These are phyloP conservation scores for Sipha maydis DNA, from an alignment of 2,888 invertebrate species.

Conservation along the genomic window DNA sequence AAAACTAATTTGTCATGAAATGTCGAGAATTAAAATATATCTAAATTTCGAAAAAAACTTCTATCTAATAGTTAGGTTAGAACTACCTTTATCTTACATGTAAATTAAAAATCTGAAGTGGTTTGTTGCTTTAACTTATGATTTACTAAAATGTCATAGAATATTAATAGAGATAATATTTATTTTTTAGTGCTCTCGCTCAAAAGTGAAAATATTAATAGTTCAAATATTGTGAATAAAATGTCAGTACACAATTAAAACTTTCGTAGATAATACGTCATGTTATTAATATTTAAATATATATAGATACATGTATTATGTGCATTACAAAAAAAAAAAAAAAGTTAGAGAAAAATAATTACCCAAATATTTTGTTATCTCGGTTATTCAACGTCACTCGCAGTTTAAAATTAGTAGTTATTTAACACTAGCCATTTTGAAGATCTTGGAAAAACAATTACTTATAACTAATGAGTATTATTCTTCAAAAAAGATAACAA, in stretches of 20 bases:
- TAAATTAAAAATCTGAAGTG: not conserved
- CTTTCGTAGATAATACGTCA: not conserved
- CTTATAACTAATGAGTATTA: not conserved
- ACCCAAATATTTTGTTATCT: not conserved
- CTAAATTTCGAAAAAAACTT: not conserved
- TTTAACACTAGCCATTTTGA: not conserved
- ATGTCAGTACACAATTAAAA: not conserved
- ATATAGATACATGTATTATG: too few species aligned
- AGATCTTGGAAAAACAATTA: not conserved
- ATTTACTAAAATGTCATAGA: not conserved
- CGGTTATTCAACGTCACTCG: not conserved
- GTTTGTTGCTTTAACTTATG: not conserved
- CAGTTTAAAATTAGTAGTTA: not conserved
- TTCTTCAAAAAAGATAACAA: not conserved
- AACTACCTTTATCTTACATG: not conserved
- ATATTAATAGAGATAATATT: not conserved
- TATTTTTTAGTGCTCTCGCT: too few species aligned
- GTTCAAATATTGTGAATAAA: not conserved
- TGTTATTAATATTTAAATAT: not conserved
- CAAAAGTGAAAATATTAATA: not conserved
- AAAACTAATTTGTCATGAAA: conserved; percentile 25
- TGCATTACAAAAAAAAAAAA: not conserved
- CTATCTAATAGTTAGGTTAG: not conserved
- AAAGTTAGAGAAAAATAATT: not conserved
- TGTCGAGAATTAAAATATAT: not conserved